These are phyloP conservation scores for Zygogramma bicolorata DNA, from an alignment of 2,888 invertebrate genomes.

Conservation along the genomic window DNA sequence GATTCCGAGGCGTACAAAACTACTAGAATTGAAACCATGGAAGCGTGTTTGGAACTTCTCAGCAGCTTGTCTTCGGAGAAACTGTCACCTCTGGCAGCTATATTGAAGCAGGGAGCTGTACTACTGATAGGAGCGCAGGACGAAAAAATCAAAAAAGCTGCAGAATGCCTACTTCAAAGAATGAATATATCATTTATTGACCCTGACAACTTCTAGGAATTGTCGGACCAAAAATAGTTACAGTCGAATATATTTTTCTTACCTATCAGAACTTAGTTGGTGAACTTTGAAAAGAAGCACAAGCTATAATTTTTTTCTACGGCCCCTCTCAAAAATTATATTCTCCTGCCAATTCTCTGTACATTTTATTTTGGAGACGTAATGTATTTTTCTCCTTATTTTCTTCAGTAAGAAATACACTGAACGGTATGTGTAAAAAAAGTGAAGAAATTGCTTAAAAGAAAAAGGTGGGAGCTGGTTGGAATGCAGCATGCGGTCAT, in stretches of 20 bases:
- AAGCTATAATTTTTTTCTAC: too few species aligned
- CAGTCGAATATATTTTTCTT: background rate
- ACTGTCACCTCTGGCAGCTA: slow-evolving; percentile 62
- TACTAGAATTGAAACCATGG: slow-evolving; percentile 87
- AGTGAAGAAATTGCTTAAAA: too few species aligned
- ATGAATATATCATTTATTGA: slow-evolving; percentile 66
- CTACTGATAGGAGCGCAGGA: slow-evolving; percentile 63
- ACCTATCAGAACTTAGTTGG: background rate
- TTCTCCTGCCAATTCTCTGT: too few species aligned
- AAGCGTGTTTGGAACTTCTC: slow-evolving; percentile 83
- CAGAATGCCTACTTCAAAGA: slow-evolving; percentile 62
- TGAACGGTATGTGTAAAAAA: too few species aligned
- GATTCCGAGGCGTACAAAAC: slow-evolving; percentile 88
- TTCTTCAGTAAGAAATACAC: too few species aligned
- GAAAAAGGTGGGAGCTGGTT: too few species aligned
- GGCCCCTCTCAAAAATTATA: too few species aligned
- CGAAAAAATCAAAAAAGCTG: slow-evolving; percentile 64
- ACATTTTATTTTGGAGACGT: too few species aligned
- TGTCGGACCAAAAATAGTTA: slow-evolving; percentile 32
- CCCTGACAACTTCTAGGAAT: slow-evolving; percentile 57
- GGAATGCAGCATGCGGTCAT: too few species aligned
- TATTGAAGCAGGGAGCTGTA: slow-evolving; percentile 65
- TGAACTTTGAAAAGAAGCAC: background rate
- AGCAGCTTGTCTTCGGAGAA: slow-evolving; percentile 63
- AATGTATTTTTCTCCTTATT: too few species aligned